Conservation (phyloP, 2,888 invertebrate species). For the Mesochorus sp. region DNA sequence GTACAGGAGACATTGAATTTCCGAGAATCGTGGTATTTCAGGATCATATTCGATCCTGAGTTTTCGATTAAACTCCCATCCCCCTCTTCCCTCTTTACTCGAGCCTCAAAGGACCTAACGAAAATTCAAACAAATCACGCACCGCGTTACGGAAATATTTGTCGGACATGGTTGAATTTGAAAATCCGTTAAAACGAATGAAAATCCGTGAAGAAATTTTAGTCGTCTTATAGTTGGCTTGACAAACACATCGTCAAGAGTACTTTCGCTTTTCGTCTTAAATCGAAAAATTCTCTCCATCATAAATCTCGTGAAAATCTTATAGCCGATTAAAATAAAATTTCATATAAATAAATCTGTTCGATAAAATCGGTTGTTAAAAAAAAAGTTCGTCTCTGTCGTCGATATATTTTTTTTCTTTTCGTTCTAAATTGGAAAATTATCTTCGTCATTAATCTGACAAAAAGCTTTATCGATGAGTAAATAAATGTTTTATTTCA, state of each 20-base stretch:
- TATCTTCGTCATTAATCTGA: background rate
- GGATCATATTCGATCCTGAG: no score
- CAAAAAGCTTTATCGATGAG: no score
- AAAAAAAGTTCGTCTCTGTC: background rate
- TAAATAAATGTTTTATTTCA: no score
- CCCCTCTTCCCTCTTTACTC: no score
- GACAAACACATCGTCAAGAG: constrained; percentile 42
- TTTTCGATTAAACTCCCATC: no score
- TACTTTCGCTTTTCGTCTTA: constrained; percentile 2
- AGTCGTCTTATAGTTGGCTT: constrained; percentile 54
- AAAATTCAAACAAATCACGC: constrained; percentile 16
- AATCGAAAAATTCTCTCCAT: background rate
- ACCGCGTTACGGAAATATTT: background rate
- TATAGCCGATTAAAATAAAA: background rate
- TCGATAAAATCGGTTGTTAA: background rate
- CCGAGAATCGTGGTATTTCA: background rate
- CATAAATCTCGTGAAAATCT: constrained; percentile 20
- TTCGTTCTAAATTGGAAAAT: constrained; percentile 19
- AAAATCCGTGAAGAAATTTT: background rate
- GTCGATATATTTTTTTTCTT: constrained; percentile 9
- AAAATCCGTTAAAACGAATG: background rate
- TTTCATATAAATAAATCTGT: background rate
- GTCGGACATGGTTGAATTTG: background rate
- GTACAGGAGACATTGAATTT: background rate
- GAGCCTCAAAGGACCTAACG: background rate